Percentiles rank a stretch among this genome's conserved stretches.
Evolutionary conservation across 2,888 invertebrate species (phyloP).

Genomic region (Megalurothrips usitatus): DNA sequence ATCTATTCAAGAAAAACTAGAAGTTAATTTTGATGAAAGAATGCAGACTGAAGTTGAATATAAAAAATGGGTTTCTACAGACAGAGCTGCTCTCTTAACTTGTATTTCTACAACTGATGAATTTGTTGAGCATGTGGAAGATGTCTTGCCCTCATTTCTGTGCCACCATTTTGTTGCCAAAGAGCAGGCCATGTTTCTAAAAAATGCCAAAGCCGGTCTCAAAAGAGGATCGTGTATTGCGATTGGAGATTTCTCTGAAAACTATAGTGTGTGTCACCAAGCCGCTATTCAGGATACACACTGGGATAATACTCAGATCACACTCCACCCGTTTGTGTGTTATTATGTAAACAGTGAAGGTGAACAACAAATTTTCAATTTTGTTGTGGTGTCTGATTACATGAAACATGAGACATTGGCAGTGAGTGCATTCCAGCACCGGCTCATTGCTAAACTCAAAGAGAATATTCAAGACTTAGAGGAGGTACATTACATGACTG

Average conservation of each 20-base stretch:
- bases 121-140: constrained; percentile 17
- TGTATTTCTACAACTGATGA: neutral
- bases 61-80: constrained; percentile 25
- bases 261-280: constrained; percentile 24
- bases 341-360: neutral
- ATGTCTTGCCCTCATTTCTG: neutral
- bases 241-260: constrained; percentile 27
- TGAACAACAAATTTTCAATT: neutral
- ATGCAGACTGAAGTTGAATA: constrained; percentile 9
- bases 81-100: constrained; percentile 14
- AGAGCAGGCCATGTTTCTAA: constrained; percentile 11
- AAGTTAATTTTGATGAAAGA: neutral
- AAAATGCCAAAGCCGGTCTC: neutral
- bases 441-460: neutral
- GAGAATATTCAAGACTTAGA: neutral
- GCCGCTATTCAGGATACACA: constrained; percentile 19
- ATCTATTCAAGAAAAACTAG: neutral
- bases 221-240: neutral
- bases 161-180: no score
- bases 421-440: neutral
- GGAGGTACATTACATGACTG: neutral
- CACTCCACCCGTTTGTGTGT: constrained; percentile 27
- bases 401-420: neutral
- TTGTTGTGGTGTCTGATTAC: neutral
- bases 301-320: constrained; percentile 22